Evolutionary conservation across 2,888 invertebrate species (phyloP).

Genomic region (Hydrotaea diabolus): DNA sequence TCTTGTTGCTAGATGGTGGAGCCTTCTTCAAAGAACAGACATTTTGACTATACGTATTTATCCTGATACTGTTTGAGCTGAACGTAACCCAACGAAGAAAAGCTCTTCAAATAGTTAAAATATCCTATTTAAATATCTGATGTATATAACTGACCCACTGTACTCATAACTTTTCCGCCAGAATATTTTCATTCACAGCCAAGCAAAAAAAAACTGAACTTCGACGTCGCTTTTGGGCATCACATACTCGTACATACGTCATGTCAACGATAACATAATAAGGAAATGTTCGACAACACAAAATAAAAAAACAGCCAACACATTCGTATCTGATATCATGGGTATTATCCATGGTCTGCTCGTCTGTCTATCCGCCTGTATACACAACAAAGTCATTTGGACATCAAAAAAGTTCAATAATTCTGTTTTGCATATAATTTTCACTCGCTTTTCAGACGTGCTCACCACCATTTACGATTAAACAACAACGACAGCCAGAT

Average conservation of each 20-base stretch:
- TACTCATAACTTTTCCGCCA: neutral
- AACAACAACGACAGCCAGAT: neutral
- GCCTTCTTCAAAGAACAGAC: too few species aligned
- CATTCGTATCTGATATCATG: neutral
- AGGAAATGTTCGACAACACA: conserved; percentile 27
- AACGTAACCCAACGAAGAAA: too few species aligned
- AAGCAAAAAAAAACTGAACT: neutral
- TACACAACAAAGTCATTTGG: conserved; percentile 23
- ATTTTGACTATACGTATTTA: too few species aligned
- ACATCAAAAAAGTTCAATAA: conserved; percentile 17
- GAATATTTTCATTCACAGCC: neutral
- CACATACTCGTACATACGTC: neutral
- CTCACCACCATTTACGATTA: conserved; percentile 35
- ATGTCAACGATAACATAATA: conserved; percentile 21
- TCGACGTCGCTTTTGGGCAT: neutral
- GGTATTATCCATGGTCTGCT: neutral
- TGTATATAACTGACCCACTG: neutral
- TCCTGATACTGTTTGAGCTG: too few species aligned
- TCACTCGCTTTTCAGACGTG: conserved; percentile 39
- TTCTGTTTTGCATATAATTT: conserved; percentile 47
- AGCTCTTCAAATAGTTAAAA: too few species aligned
- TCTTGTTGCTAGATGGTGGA: too few species aligned
- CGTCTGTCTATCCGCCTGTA: neutral
- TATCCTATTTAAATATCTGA: too few species aligned
- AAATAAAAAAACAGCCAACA: neutral